phyloP scores from a whole-genome alignment of 2,113 vertebrate species.

The Labeo rohita region DNA sequence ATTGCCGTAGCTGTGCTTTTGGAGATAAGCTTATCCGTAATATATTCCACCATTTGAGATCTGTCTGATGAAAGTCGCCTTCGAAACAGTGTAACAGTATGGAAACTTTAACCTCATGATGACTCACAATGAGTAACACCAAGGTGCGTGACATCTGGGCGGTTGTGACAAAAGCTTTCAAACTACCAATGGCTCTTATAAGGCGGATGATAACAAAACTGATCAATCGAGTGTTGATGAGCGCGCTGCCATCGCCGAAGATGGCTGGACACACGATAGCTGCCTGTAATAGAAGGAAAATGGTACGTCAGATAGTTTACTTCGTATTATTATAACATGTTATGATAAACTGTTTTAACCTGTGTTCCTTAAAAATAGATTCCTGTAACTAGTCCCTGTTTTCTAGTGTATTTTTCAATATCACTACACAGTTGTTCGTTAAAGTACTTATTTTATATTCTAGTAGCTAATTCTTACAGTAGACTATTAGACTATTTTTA shows the following conservation, averaged over 20 bases:
- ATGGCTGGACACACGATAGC: conserved; percentile 57
- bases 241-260: conserved; percentile 14
- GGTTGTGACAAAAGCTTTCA: background rate
- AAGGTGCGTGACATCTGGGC: background rate
- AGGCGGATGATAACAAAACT: conserved; percentile 61
- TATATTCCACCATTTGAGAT: background rate
- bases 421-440: background rate
- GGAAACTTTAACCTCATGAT: background rate
- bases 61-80: background rate
- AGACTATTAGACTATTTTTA: background rate
- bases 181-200: conserved; percentile 54
- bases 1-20: background rate
- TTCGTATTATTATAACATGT: background rate
- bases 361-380: background rate
- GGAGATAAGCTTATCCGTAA: background rate
- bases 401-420: background rate
- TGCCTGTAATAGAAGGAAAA: conserved; percentile 52
- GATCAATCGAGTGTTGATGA: conserved; percentile 60
- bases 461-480: background rate
- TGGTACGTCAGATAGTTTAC: conserved; percentile 46
- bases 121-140: conserved; percentile 26
- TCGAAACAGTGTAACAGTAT: background rate
- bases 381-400: background rate
- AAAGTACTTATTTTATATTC: background rate
- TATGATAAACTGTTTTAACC: background rate